phyloP scores from a whole-genome alignment of 1,140 invertebrate genomes.

The Macrobrachium rosenbergii region DNA sequence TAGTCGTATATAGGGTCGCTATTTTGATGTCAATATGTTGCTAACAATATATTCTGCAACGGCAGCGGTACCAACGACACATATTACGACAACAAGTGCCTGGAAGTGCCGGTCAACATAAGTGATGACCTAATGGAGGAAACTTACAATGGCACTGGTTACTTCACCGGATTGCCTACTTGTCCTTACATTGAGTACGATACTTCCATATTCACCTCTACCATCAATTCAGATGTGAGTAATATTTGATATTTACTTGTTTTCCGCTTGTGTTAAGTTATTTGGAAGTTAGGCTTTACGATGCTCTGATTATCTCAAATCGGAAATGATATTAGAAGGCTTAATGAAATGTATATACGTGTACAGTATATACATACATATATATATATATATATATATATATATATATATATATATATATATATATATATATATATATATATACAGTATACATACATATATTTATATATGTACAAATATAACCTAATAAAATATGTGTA shows the following conservation, averaged over 20 bases:
- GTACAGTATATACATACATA: no score
- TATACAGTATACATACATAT: constrained; percentile 1
- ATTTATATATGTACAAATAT: not conserved
- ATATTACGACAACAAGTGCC: not conserved
- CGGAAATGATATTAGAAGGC: not conserved
- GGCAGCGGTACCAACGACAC: no score
- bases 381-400: constrained; percentile 18
- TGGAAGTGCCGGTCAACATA: not conserved
- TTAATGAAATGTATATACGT: no score
- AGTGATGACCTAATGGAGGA: not conserved
- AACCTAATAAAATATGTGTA: no score
- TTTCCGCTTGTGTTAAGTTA: not conserved
- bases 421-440: not conserved
- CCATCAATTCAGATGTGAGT: constrained; percentile 32
- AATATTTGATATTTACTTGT: not conserved
- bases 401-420: constrained; percentile 7
- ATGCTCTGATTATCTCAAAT: not conserved
- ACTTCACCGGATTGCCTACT: constrained; percentile 8
- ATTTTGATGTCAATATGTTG: no score
- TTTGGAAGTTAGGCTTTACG: not conserved
- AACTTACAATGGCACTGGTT: no score
- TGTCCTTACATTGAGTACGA: constrained; percentile 41
- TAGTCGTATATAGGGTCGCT: no score
- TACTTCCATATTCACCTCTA: constrained; percentile 17
- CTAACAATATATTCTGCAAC: no score